Conservation (phyloP, 2,888 invertebrate genomes). For the Drosophila yooni region DNA sequence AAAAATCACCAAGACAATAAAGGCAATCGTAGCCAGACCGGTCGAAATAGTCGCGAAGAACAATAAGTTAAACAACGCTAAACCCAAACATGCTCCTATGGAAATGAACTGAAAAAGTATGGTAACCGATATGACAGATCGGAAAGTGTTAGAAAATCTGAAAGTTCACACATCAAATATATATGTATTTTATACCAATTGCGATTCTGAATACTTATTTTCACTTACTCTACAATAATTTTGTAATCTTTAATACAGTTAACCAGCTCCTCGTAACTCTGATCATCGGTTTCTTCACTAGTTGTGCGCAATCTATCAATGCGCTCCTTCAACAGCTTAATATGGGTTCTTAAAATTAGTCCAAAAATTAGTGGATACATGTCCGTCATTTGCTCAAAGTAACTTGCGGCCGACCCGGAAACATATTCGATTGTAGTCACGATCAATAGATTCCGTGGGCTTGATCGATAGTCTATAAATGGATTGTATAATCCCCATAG, state of each 20-base stretch:
- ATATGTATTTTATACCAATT: neutral
- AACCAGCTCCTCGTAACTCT: slow-evolving; percentile 30
- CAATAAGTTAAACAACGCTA: slow-evolving; percentile 46
- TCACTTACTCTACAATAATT: slow-evolving; percentile 39
- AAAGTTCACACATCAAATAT: neutral
- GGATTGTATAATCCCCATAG: slow-evolving; percentile 54
- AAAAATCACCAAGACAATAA: slow-evolving; percentile 24
- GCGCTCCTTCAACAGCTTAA: slow-evolving; percentile 27
- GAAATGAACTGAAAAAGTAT: slow-evolving; percentile 56
- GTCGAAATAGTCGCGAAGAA: slow-evolving; percentile 49
- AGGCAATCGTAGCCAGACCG: slow-evolving; percentile 28
- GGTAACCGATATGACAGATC: slow-evolving; percentile 40
- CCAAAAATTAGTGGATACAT: slow-evolving; percentile 35
- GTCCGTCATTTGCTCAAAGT: slow-evolving; percentile 28
- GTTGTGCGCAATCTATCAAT: slow-evolving; percentile 29
- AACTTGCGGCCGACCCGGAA: neutral
- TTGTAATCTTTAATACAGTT: slow-evolving; percentile 52
- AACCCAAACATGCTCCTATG: slow-evolving; percentile 48
- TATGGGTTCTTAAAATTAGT: slow-evolving; percentile 31
- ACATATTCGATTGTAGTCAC: slow-evolving; percentile 18
- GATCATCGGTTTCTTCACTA: neutral
- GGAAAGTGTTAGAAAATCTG: slow-evolving; percentile 39
- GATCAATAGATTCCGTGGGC: slow-evolving; percentile 24
- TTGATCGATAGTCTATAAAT: slow-evolving; percentile 29
- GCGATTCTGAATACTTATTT: neutral